Conservation (phyloP, 2,797 vertebrate species). For the Rhinogobio ventralis region DNA sequence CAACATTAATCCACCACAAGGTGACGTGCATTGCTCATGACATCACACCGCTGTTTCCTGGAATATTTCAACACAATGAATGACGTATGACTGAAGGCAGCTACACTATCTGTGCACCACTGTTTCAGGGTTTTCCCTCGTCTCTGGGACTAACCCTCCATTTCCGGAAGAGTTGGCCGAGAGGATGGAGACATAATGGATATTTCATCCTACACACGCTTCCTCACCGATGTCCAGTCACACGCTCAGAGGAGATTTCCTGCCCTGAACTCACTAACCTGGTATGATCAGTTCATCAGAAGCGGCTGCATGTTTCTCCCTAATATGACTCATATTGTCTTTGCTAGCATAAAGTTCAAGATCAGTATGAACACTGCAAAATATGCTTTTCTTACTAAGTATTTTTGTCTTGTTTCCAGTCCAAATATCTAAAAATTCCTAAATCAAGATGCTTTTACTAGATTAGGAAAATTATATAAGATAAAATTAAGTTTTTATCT, state of each 20-base stretch:
- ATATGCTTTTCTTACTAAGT: neutral
- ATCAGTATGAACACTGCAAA: too few species aligned
- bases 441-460: neutral
- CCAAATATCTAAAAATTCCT: neutral
- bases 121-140: neutral
- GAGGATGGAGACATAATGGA: slow-evolving; percentile 17
- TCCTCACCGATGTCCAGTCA: slow-evolving; percentile 9
- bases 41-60: slow-evolving; percentile 22
- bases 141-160: neutral
- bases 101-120: neutral
- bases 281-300: neutral
- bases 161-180: slow-evolving; percentile 14
- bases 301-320: neutral
- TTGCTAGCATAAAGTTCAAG: neutral
- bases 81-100: neutral
- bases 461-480: too few species aligned
- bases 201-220: slow-evolving; percentile 7
- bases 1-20: neutral
- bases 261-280: neutral
- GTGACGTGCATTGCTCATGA: neutral
- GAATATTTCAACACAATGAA: slow-evolving; percentile 7
- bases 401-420: neutral
- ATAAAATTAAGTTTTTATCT: too few species aligned
- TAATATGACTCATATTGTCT: neutral
- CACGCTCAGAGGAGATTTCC: slow-evolving; percentile 11